Evolutionary conservation across 2,797 vertebrate genomes (phyloP), one percentile per base, ranked within the genome.

Genomic region (Propithecus deckenii): DNA sequence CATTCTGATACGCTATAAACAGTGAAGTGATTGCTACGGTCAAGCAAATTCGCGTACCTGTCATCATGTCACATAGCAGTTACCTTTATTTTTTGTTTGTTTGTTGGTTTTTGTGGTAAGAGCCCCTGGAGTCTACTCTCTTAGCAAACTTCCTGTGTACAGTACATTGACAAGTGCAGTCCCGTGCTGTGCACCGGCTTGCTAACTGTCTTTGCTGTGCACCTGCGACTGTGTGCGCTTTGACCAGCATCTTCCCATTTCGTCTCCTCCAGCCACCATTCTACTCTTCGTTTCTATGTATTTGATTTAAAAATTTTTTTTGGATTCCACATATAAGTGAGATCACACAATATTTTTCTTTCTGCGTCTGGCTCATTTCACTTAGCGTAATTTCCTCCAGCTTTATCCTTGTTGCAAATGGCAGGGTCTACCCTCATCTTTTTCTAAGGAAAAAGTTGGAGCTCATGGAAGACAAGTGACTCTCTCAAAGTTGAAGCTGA

Each of bases 141-240:
- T 63, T 28, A 22, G 20, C 57, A 50, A 48, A 32, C 22, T 35
- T 61, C 32, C 89, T 22, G 48, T 2, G 30, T 28, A 11, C 4
- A 13, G 1, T 15, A 9, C 76, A 25, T 38, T 32, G 5, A 20
- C 38, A 50, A 7, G 43, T 7, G 7, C 35, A 4, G n/a, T n/a
- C 43, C 50, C 18, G 30, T n/a, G 78, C 35, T 10, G 59, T 28
- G 5, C 50, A 11, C 41, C 57, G 6, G 32, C 18, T 22, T 43
- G 52, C 71, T n/a, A 20, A 17, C 4, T 18, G 10, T 3, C 14
- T 2, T 0, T 10, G 32, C 14, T 11, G 1, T 9, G 0, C 15
- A 5, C 15, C 28, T 61, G 52, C 52, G 50, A 7, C 43, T 52
- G 25, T 50, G 61, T 17, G 20, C 7, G 4, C 22, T 43, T 13